A percentile compares a stretch with the other conserved stretches of the same genome.
Conservation (phyloP, 2,888 invertebrate genomes). For the Acheta domesticus region DNA sequence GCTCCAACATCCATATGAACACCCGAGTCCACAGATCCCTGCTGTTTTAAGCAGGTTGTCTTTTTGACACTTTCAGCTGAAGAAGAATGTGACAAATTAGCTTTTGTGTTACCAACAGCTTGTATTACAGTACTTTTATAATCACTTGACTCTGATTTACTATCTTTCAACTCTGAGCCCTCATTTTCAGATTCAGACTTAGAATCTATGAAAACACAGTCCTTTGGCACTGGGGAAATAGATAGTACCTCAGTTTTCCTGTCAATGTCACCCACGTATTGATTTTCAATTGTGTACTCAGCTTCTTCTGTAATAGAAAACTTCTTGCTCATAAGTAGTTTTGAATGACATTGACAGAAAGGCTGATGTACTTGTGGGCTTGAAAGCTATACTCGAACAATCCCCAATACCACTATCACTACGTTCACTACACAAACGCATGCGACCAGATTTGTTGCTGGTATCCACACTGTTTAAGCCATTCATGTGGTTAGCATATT, state of each 20-base stretch:
- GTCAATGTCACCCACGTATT: background rate
- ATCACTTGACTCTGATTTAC: background rate
- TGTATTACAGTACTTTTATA: slow-evolving; percentile 1
- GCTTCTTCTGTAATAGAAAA: slow-evolving; percentile 36
- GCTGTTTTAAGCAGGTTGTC: slow-evolving; percentile 37
- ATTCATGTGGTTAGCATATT: slow-evolving; percentile 23
- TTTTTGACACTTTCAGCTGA: slow-evolving; percentile 33
- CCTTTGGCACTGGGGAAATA: background rate
- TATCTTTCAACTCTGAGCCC: background rate
- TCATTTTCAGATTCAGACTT: background rate
- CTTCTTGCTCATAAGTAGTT: slow-evolving; percentile 32
- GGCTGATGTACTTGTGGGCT: slow-evolving; percentile 18
- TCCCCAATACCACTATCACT: slow-evolving; percentile 46
- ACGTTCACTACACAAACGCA: slow-evolving; percentile 41
- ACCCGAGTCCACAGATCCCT: slow-evolving; percentile 37
- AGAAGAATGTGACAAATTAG: slow-evolving; percentile 28
- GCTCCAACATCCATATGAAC: slow-evolving; percentile 32
- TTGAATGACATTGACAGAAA: slow-evolving; percentile 29
- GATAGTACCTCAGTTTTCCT: background rate
- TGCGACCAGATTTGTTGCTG: slow-evolving; percentile 22
- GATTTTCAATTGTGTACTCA: slow-evolving; percentile 24
- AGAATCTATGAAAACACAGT: background rate
- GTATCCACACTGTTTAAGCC: slow-evolving; percentile 29
- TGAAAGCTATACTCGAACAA: slow-evolving; percentile 39
- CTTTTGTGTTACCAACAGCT: background rate